Percentiles rank a stretch among this genome's conserved stretches.
These are phyloP conservation scores for Coranthus polyacanthus DNA, from an alignment of 2,797 vertebrate genomes.

Conservation along the genomic window DNA sequence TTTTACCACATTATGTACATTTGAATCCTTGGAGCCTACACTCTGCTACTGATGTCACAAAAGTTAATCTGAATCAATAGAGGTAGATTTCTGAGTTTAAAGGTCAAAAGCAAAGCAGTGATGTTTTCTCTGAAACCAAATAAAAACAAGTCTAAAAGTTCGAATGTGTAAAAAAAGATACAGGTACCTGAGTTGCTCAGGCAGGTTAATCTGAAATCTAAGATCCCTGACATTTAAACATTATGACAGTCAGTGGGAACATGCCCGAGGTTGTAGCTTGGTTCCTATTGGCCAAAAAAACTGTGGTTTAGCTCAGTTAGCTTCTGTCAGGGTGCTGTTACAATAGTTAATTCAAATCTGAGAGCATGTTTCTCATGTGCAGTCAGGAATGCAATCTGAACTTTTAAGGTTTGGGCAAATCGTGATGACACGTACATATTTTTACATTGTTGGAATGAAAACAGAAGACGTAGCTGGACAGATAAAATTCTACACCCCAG, in stretches of 20 bases:
- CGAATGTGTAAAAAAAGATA: background rate
- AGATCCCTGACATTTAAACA: background rate
- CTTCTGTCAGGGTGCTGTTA: too few species aligned
- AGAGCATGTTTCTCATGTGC: too few species aligned
- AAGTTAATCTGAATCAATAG: constrained; percentile 8
- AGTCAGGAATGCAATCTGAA: too few species aligned
- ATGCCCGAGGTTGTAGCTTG: constrained; percentile 1
- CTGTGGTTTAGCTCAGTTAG: background rate
- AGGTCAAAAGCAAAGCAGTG: constrained; percentile 4
- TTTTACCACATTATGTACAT: background rate
- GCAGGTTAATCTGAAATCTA: constrained; percentile 5
- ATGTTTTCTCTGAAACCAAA: constrained; percentile 6
- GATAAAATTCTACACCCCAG: constrained; percentile 5
- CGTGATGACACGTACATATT: constrained; percentile 36
- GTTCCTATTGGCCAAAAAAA: background rate
- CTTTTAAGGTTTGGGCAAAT: too few species aligned
- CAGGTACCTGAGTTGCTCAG: background rate
- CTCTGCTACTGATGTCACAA: too few species aligned
- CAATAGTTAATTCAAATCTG: too few species aligned
- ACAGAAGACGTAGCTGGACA: background rate
- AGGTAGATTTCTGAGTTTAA: background rate
- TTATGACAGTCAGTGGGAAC: constrained; percentile 19
- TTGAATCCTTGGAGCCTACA: background rate
- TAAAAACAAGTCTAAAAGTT: background rate
- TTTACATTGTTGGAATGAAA: constrained; percentile 31